Conservation (phyloP, 2,113 vertebrate genomes). For the Stictonetta naevosa region DNA sequence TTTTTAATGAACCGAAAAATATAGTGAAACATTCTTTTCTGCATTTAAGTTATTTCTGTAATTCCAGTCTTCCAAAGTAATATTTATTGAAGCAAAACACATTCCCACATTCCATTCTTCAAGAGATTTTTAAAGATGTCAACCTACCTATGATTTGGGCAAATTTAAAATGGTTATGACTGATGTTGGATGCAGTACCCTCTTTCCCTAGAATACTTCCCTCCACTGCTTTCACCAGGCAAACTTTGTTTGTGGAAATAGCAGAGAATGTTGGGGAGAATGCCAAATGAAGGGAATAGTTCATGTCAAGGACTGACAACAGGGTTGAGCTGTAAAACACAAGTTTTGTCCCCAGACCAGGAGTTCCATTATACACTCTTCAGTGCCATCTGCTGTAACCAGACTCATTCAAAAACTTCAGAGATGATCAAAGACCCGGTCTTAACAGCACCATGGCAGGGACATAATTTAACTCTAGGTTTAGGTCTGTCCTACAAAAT, state of each 20-base stretch:
- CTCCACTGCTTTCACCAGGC: background rate
- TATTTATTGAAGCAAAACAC: background rate
- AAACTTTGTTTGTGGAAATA: background rate
- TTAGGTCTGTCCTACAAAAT: background rate
- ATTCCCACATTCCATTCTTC: background rate
- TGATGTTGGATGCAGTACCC: background rate
- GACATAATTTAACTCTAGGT: background rate
- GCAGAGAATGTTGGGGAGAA: background rate
- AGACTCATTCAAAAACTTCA: background rate
- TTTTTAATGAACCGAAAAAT: background rate
- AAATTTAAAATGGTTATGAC: background rate
- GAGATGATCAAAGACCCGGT: background rate
- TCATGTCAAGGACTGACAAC: background rate
- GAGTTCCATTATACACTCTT: background rate
- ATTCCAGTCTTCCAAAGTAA: background rate
- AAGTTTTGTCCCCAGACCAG: background rate
- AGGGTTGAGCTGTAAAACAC: background rate
- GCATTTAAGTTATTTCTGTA: background rate
- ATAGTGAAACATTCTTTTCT: background rate
- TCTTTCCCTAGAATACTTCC: background rate
- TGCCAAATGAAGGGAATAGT: background rate
- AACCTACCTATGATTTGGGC: background rate
- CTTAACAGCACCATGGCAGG: background rate
- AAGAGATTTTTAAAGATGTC: background rate
- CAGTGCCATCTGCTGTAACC: slow-evolving; percentile 52